Percentiles rank a stretch among this genome's conserved stretches.
These are phyloP conservation scores for Zalophus californianus DNA, from an alignment of 2,797 vertebrate genomes.

Conservation along the genomic window DNA sequence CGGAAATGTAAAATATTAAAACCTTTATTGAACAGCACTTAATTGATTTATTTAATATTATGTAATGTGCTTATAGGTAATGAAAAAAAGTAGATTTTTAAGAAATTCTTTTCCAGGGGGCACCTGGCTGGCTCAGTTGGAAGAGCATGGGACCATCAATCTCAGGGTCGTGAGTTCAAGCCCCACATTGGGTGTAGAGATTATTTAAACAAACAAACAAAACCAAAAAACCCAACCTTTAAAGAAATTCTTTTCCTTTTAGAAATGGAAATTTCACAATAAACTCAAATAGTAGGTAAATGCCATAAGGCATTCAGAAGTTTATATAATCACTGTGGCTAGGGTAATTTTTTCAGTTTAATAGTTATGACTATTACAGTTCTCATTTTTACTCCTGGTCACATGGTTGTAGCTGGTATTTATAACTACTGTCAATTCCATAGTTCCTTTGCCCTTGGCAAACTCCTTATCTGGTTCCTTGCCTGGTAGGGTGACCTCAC, in stretches of 20 bases:
- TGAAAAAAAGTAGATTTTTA: neutral
- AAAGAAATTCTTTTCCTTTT: neutral
- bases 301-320: neutral
- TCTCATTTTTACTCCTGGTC: neutral
- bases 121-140: neutral
- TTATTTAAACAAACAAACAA: neutral
- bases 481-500: neutral
- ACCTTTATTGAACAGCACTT: neutral
- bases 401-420: neutral
- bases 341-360: neutral
- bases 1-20: neutral
- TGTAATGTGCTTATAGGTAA: neutral
- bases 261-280: neutral
- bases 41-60: slow-evolving; percentile 13
- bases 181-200: neutral
- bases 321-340: neutral
- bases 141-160: neutral
- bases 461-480: neutral
- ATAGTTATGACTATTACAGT: neutral
- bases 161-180: neutral
- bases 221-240: neutral
- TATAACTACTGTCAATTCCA: neutral
- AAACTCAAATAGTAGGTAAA: neutral
- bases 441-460: neutral
- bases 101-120: neutral